A percentile compares a stretch with the other conserved stretches of the same genome.
Evolutionary conservation across 2,797 vertebrate genomes (phyloP).

Genomic region (Paratrypauchen microcephalus): DNA sequence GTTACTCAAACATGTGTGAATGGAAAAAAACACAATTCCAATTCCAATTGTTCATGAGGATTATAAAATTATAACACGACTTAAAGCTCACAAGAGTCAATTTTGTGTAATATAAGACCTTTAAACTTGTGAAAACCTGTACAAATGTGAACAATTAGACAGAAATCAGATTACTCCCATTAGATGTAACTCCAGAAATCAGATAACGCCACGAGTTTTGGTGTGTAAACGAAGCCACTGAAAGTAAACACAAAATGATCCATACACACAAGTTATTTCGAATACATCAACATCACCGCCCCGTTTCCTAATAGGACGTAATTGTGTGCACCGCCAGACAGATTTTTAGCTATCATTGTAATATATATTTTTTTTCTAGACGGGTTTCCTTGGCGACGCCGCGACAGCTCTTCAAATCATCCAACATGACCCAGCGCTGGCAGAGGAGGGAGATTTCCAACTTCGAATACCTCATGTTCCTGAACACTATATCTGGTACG

Average conservation of each 20-base stretch:
- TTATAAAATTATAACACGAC: too few species aligned
- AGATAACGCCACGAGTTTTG: too few species aligned
- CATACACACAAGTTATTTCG: background rate
- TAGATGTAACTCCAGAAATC: too few species aligned
- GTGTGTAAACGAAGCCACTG: background rate
- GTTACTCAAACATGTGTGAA: too few species aligned
- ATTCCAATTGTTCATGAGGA: too few species aligned
- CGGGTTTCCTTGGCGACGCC: conserved; percentile 92
- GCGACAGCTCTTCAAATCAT: conserved; percentile 91
- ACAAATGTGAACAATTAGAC: too few species aligned
- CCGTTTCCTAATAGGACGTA: background rate
- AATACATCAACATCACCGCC: background rate
- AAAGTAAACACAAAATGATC: background rate
- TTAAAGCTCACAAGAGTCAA: too few species aligned
- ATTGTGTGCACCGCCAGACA: background rate
- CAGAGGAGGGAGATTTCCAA: conserved; percentile 92
- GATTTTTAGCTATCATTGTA: background rate
- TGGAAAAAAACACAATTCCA: too few species aligned
- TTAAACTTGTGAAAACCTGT: too few species aligned
- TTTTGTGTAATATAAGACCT: too few species aligned
- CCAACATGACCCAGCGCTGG: conserved; percentile 96
- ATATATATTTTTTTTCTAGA: conserved; percentile 69
- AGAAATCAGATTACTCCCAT: too few species aligned
- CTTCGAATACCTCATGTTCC: conserved; percentile 95
- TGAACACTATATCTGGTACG: conserved; percentile 89